Base-by-base conservation (phyloP, 2,888 invertebrate species). In the Papilio protenor region DNA sequence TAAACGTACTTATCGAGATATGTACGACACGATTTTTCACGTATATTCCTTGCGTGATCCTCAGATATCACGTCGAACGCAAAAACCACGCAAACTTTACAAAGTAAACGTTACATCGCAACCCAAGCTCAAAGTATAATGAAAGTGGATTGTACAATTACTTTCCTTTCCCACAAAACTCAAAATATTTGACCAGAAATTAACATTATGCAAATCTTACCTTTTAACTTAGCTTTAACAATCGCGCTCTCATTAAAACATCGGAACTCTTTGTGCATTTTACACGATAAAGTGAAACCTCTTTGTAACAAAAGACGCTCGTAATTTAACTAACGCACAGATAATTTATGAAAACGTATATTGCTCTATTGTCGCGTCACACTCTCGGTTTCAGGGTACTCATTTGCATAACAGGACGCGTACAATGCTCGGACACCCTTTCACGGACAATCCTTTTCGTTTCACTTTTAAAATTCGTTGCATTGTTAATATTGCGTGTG, bases 351-450 rank as follows among this genome's bases (percentile, higher is more conserved):
- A 87, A 89, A 87, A 91, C 89, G 89, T 93, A 85, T 81, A 84
- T 82, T 81, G 82, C 80, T 80, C 87, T 85, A 87, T 93, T 93
- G 91, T 92, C 83, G 81, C 80, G 83, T 81, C 86, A 87, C 89
- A 92, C 94, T 94, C 91, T 94, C 93, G 90, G 92, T 94, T 94
- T 94, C 94, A 94, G 92, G 83, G 91, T 91, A 94, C 88, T 90
- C 84, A 94, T 94, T 94, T 93, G 91, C 94, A 94, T 94, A 94
- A 93, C 89, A 89, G 92, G 92, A 90, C 86, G 84, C 76, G 81
- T 81, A 93, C 92, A 94, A 94, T 90, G 83, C 88, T 84, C 84
- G 72, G 76, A 73, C 70, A 72, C 92, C 92, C 92, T 91, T 93
- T 91, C 84, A 83, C 85, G 87, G 85, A 87, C 87, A 92, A 92